Conservation (phyloP, 2,888 invertebrate genomes). For the Nycteola revayana region DNA sequence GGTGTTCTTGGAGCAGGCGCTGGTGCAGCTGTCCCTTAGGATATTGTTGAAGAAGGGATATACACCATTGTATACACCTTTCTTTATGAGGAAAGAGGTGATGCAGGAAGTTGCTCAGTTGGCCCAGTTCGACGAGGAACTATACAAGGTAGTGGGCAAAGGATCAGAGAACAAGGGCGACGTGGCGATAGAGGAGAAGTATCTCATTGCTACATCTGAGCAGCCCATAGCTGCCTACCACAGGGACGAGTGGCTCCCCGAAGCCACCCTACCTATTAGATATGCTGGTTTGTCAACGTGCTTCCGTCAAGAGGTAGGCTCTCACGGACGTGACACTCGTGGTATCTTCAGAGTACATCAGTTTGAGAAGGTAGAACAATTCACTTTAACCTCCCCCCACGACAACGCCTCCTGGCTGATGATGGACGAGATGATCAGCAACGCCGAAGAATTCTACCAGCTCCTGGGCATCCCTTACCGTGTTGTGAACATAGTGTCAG, state of each 20-base stretch:
- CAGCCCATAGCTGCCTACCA: slow-evolving; percentile 99
- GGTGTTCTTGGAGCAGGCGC: slow-evolving; percentile 97
- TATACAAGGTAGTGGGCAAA: slow-evolving; percentile 97
- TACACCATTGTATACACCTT: slow-evolving; percentile 97
- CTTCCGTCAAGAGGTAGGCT: slow-evolving; percentile 99
- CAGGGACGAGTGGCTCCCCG: slow-evolving; percentile 97
- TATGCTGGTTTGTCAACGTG: slow-evolving; percentile 98
- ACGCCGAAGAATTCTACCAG: slow-evolving; percentile 96
- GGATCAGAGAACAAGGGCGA: slow-evolving; percentile 94
- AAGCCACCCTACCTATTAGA: slow-evolving; percentile 91
- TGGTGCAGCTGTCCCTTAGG: slow-evolving; percentile 94
- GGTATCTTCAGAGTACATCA: slow-evolving; percentile 99
- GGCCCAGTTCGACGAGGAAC: slow-evolving; percentile 99
- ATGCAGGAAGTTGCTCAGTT: slow-evolving; percentile 99
- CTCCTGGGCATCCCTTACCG: slow-evolving; percentile 93
- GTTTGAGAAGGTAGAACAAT: slow-evolving; percentile 99
- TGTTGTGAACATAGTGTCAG: slow-evolving; percentile 98
- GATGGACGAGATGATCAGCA: slow-evolving; percentile 99
- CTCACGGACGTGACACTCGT: slow-evolving; percentile 98
- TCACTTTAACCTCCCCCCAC: slow-evolving; percentile 97
- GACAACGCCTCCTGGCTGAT: slow-evolving; percentile 98
- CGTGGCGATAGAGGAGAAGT: slow-evolving; percentile 94
- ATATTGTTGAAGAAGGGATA: slow-evolving; percentile 89
- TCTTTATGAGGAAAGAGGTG: slow-evolving; percentile 99
- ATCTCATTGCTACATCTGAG: slow-evolving; percentile 99